Conservation (phyloP, 35 echinoderm and acorn worm species). For the Anneissia japonica region DNA sequence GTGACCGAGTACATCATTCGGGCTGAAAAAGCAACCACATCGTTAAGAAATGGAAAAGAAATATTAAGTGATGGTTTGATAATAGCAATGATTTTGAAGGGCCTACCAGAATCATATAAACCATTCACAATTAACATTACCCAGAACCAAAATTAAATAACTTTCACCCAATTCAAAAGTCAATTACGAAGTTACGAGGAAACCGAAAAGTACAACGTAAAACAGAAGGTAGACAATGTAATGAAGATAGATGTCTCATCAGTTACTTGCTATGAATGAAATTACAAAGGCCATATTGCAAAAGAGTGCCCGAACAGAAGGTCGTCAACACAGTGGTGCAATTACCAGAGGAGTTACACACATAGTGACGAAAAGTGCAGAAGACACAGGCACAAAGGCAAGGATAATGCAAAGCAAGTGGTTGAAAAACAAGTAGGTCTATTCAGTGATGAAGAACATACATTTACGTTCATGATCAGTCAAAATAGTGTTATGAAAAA, state of each 20-base stretch:
- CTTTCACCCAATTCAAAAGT: constrained; percentile 26
- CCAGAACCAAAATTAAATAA: background rate
- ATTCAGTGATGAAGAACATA: no score
- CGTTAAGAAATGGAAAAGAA: constrained; percentile 22
- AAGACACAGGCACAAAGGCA: no score
- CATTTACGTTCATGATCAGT: no score
- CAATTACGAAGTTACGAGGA: constrained; percentile 20
- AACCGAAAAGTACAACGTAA: constrained; percentile 13
- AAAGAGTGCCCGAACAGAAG: background rate
- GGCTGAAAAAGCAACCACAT: background rate
- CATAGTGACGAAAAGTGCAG: constrained; percentile 21
- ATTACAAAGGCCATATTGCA: constrained; percentile 4
- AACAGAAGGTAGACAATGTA: constrained; percentile 12
- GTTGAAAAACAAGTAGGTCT: no score
- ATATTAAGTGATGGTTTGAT: constrained; percentile 23
- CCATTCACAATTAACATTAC: constrained; percentile 23
- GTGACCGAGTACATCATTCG: constrained; percentile 13
- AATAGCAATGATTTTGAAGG: constrained; percentile 41
- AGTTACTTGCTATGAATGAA: background rate
- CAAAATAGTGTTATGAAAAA: no score
- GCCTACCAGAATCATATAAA: constrained; percentile 21
- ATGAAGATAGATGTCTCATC: constrained; percentile 11
- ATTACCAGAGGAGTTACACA: constrained; percentile 13
- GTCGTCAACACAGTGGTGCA: constrained; percentile 24
- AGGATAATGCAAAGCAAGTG: no score